phyloP scores from a whole-genome alignment of 2,888 invertebrate species.

The Pherbina coryleti region DNA sequence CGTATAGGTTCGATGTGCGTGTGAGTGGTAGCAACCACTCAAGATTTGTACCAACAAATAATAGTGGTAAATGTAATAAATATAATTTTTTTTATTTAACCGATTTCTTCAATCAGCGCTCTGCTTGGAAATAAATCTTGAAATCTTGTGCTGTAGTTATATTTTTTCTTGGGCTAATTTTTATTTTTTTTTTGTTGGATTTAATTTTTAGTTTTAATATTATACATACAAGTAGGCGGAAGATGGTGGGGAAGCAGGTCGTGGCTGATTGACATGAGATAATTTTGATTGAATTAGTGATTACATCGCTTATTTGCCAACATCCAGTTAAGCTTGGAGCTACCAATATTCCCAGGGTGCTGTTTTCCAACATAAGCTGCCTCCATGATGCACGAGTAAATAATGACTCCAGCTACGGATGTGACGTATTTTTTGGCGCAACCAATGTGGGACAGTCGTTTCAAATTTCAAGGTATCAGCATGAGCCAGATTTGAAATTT shows the following conservation, averaged over 20 bases:
- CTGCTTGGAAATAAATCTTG: background rate
- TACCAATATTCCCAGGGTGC: too few species aligned
- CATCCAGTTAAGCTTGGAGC: too few species aligned
- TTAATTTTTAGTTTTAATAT: background rate
- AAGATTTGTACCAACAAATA: too few species aligned
- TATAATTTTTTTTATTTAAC: constrained; percentile 3
- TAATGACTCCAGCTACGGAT: too few species aligned
- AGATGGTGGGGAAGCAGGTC: background rate
- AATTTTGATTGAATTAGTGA: background rate
- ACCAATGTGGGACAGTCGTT: too few species aligned
- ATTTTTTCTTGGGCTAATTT: background rate
- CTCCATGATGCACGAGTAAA: too few species aligned
- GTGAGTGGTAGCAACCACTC: background rate
- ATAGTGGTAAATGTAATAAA: background rate
- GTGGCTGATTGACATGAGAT: background rate
- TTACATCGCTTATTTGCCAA: background rate
- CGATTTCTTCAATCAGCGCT: background rate
- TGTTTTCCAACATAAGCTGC: too few species aligned
- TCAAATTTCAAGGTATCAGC: too few species aligned
- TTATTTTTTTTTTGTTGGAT: background rate
- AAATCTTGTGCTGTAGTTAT: background rate
- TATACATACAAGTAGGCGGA: background rate
- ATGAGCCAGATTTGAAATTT: too few species aligned
- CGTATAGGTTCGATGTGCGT: constrained; percentile 44
- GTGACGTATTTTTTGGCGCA: too few species aligned